Percentiles rank a stretch among this genome's conserved stretches.
Conservation (phyloP, 2,888 invertebrate genomes). For the Agrotis ipsilon region DNA sequence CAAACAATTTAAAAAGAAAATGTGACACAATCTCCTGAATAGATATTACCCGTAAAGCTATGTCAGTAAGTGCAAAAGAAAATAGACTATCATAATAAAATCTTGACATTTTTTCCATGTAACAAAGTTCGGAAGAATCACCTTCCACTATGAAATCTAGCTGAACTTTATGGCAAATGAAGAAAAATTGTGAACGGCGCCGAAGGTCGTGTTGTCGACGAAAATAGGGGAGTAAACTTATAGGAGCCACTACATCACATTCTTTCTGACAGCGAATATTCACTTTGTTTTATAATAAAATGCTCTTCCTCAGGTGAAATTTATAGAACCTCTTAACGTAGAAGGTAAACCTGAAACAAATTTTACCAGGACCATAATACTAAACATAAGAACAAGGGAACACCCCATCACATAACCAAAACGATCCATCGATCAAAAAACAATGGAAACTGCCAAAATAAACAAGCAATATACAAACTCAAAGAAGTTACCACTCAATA, state of each 20-base stretch:
- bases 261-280: conserved; percentile 68
- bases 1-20: conserved; percentile 22
- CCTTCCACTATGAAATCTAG: conserved; percentile 63
- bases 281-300: conserved; percentile 69
- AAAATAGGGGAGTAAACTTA: conserved; percentile 68
- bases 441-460: conserved; percentile 74
- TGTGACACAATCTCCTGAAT: conserved; percentile 22
- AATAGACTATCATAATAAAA: conserved; percentile 62
- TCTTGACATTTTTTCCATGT: conserved; percentile 56
- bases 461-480: conserved; percentile 71
- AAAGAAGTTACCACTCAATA: conserved; percentile 84
- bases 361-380: conserved; percentile 27
- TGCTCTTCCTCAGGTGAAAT: conserved; percentile 58
- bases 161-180: conserved; percentile 71
- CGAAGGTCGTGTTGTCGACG: conserved; percentile 66
- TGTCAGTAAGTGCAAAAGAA: conserved; percentile 50
- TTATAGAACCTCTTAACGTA: conserved; percentile 57
- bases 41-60: conserved; percentile 44
- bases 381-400: conserved; percentile 17
- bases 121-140: conserved; percentile 59
- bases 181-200: conserved; percentile 68
- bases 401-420: conserved; percentile 50
- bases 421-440: conserved; percentile 77
- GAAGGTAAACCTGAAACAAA: conserved; percentile 23
- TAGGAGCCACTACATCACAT: conserved; percentile 68